Percentiles rank a stretch among this genome's conserved stretches.
Conservation (phyloP, 2,113 vertebrate genomes). For the Pangasianodon hypophthalmus region DNA sequence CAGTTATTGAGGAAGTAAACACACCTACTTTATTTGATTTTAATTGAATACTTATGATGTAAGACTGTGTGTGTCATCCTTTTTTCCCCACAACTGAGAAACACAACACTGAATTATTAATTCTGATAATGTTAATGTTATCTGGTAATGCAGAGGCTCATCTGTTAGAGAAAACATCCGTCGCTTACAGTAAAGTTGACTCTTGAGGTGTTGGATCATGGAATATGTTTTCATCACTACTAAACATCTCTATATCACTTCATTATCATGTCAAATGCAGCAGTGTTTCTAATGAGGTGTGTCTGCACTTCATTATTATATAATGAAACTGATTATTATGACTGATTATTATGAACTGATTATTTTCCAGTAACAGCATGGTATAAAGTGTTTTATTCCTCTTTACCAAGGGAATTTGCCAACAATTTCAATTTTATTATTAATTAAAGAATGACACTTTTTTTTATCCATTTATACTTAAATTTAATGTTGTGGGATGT, state of each 20-base stretch:
- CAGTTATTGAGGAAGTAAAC: background rate
- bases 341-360: background rate
- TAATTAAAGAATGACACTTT: background rate
- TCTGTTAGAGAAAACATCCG: background rate
- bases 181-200: background rate
- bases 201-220: background rate
- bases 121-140: too few relatives aligned
- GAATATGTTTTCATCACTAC: conserved; percentile 9
- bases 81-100: background rate
- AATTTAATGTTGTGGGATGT: background rate
- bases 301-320: background rate
- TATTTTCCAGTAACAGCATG: background rate
- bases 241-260: background rate
- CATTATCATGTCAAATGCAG: background rate
- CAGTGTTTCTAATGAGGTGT: background rate
- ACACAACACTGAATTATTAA: conserved; percentile 16
- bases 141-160: background rate
- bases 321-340: background rate
- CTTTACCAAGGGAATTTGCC: background rate
- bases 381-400: background rate
- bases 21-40: background rate
- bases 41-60: background rate
- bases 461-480: background rate
- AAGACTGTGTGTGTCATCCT: background rate
- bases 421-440: background rate